Conservation (phyloP, 2,888 invertebrate genomes). For the Thymelicus acteon region DNA sequence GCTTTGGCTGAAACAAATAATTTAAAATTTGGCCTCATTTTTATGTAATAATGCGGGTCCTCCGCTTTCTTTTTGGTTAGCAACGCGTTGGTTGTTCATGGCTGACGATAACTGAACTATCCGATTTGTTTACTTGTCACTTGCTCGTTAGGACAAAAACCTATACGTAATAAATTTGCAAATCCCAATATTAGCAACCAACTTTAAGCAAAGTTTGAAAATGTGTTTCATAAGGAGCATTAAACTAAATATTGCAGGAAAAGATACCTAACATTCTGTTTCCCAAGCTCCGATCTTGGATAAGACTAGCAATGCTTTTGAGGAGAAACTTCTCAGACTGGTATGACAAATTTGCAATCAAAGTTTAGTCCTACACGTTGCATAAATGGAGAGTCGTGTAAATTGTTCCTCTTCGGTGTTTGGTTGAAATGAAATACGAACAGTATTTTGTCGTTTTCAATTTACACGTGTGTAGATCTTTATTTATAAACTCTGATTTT, state of each 20-base stretch:
- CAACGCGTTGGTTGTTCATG: too few species aligned
- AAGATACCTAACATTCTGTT: slow-evolving; percentile 53
- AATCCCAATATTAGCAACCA: too few species aligned
- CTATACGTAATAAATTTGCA: too few species aligned
- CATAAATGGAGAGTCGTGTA: slow-evolving; percentile 13
- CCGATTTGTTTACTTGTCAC: too few species aligned
- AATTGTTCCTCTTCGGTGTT: neutral
- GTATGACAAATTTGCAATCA: slow-evolving; percentile 53
- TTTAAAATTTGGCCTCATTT: too few species aligned
- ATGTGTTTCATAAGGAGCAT: neutral
- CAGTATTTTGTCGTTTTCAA: too few species aligned
- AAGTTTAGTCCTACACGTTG: slow-evolving; percentile 41
- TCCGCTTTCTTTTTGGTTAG: too few species aligned
- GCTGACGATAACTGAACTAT: too few species aligned
- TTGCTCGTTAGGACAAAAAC: too few species aligned
- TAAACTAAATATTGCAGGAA: neutral
- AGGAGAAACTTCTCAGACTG: slow-evolving; percentile 61
- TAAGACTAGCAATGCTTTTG: slow-evolving; percentile 51
- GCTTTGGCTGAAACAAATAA: neutral
- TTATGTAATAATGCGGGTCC: too few species aligned
- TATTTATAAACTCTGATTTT: too few species aligned
- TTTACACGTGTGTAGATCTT: too few species aligned
- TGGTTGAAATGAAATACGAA: neutral
- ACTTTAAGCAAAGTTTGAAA: neutral
- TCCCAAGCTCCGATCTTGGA: slow-evolving; percentile 46